Evolutionary conservation across 2,113 vertebrate genomes (phyloP).

Genomic region (Corythornis cristatus): DNA sequence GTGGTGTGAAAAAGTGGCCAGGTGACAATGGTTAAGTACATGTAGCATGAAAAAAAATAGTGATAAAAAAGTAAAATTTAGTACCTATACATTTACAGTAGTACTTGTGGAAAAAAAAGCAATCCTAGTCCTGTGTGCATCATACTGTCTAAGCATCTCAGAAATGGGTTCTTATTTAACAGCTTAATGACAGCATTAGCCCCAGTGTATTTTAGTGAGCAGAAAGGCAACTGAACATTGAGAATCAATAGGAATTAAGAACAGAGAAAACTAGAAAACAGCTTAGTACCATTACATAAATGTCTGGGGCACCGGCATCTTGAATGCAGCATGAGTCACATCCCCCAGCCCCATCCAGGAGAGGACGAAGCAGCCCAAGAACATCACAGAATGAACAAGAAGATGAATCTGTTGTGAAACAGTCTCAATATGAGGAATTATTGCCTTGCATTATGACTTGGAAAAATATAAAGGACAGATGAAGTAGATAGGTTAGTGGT

Average conservation of each 20-base stretch:
- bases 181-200: neutral
- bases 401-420: neutral
- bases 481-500: neutral
- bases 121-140: neutral
- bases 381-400: neutral
- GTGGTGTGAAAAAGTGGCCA: neutral
- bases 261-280: neutral
- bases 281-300: neutral
- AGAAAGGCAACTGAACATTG: neutral
- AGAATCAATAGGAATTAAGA: neutral
- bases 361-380: neutral
- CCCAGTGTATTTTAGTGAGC: neutral
- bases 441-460: neutral
- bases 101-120: neutral
- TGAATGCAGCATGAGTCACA: neutral
- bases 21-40: neutral
- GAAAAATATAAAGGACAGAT: neutral
- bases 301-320: neutral
- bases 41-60: neutral
- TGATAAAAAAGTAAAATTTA: neutral
- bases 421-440: neutral
- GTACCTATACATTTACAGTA: neutral
- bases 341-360: neutral
- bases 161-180: neutral
- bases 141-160: neutral